These are phyloP conservation scores for Bombus confusus DNA, from an alignment of 1,140 invertebrate species.

Conservation along the genomic window DNA sequence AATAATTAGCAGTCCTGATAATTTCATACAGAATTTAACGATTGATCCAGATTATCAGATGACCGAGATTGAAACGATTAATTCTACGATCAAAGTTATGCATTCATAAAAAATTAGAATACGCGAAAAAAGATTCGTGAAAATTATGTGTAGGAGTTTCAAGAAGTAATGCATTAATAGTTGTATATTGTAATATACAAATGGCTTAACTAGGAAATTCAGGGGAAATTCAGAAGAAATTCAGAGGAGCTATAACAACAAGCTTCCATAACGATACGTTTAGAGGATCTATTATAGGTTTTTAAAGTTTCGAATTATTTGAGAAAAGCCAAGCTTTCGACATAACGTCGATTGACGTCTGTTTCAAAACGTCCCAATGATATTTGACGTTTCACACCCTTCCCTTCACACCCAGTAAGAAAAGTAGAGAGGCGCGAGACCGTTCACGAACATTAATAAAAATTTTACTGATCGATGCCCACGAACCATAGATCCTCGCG, in stretches of 20 bases:
- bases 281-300: background rate
- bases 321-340: background rate
- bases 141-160: background rate
- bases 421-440: slow-evolving; percentile 30
- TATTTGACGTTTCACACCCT: background rate
- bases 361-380: background rate
- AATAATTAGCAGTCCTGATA: background rate
- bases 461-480: slow-evolving; percentile 65
- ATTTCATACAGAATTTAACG: too few species aligned
- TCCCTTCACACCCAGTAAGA: background rate
- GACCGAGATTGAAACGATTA: background rate
- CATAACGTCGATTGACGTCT: background rate
- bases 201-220: too few species aligned
- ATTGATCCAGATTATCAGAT: too few species aligned
- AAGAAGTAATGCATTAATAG: too few species aligned
- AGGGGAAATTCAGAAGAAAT: too few species aligned
- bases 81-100: too few species aligned
- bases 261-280: too few species aligned
- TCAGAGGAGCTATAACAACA: too few species aligned
- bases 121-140: background rate
- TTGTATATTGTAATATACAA: too few species aligned
- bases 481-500: slow-evolving; percentile 38
- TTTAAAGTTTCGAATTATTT: background rate
- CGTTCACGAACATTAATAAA: slow-evolving; percentile 63
- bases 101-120: too few species aligned